These are phyloP conservation scores for Brachionus rubens DNA, from an alignment of 1,140 invertebrate genomes.

Conservation along the genomic window DNA sequence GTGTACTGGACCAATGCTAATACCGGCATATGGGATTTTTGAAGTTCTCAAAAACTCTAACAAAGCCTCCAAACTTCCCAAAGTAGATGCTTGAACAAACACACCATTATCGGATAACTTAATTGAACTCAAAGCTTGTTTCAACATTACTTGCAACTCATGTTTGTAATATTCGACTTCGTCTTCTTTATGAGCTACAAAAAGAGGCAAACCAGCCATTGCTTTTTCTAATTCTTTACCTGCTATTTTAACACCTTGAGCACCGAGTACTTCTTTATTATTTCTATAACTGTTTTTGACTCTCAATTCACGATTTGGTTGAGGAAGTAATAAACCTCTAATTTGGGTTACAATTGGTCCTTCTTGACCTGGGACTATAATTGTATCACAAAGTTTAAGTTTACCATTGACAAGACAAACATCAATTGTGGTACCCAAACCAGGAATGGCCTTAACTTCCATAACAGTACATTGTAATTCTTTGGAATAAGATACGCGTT, in stretches of 20 bases:
- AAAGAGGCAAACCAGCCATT: conserved; percentile 73
- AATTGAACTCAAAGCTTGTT: conserved; percentile 82
- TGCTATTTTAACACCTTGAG: conserved; percentile 92
- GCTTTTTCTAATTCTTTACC: conserved; percentile 97
- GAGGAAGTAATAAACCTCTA: conserved; percentile 90
- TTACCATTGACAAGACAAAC: conserved; percentile 94
- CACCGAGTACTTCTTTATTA: conserved; percentile 87
- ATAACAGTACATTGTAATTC: conserved; percentile 94
- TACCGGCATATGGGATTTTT: conserved; percentile 97
- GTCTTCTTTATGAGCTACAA: conserved; percentile 82
- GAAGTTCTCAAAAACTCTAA: conserved; percentile 89
- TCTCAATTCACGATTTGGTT: conserved; percentile 92
- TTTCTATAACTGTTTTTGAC: conserved; percentile 90
- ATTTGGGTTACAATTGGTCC: conserved; percentile 97
- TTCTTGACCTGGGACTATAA: conserved; percentile 92
- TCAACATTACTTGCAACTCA: conserved; percentile 75
- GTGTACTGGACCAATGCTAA: conserved; percentile 97
- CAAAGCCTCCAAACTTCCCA: conserved; percentile 94
- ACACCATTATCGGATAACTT: conserved; percentile 86
- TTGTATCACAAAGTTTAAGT: conserved; percentile 84
- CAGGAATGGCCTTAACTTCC: conserved; percentile 90
- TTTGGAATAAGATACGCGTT: conserved; percentile 84
- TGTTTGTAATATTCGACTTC: conserved; percentile 82
- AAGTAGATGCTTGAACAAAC: conserved; percentile 95
- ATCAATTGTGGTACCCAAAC: conserved; percentile 96